Conservation (phyloP, 2,797 vertebrate genomes). For the Semaprochilodus insignis region DNA sequence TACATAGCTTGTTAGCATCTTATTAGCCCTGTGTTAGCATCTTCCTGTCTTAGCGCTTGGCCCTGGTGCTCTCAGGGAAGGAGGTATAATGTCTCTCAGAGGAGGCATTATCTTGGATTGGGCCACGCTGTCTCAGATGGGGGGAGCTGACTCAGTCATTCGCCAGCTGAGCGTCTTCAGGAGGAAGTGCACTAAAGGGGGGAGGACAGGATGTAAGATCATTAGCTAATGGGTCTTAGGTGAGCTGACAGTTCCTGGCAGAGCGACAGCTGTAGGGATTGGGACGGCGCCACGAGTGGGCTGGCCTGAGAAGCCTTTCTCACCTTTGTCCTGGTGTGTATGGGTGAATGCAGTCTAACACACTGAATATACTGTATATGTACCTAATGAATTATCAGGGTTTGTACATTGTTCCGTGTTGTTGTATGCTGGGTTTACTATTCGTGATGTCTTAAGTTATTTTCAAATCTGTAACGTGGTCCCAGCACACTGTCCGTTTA, state of each 20-base stretch:
- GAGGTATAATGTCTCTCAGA: slow-evolving; percentile 24
- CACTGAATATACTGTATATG: not conserved
- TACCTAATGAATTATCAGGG: not conserved
- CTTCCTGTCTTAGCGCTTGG: not conserved
- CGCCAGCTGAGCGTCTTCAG: slow-evolving; percentile 21
- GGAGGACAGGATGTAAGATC: slow-evolving; percentile 54
- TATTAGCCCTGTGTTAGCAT: not conserved
- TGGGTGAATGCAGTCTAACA: not conserved
- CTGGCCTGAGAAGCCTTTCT: not conserved
- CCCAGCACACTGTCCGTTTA: too few relatives aligned
- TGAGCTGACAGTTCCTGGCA: slow-evolving; percentile 59
- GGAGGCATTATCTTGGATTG: slow-evolving; percentile 38
- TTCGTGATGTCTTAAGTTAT: too few relatives aligned
- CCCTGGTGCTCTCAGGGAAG: slow-evolving; percentile 10
- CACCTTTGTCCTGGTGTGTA: not conserved
- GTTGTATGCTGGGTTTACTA: too few relatives aligned
- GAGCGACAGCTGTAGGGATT: slow-evolving; percentile 32
- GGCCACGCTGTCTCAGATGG: slow-evolving; percentile 2
- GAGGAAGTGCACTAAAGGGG: slow-evolving; percentile 41
- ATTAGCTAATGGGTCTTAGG: slow-evolving; percentile 60
- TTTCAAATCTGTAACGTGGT: too few relatives aligned
- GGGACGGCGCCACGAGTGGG: slow-evolving; percentile 13
- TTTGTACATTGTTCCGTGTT: not conserved
- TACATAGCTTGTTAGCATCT: not conserved
- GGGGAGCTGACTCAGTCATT: slow-evolving; percentile 48